Conservation (phyloP, 2,113 vertebrate species). For the Aspidoscelis tigris region DNA sequence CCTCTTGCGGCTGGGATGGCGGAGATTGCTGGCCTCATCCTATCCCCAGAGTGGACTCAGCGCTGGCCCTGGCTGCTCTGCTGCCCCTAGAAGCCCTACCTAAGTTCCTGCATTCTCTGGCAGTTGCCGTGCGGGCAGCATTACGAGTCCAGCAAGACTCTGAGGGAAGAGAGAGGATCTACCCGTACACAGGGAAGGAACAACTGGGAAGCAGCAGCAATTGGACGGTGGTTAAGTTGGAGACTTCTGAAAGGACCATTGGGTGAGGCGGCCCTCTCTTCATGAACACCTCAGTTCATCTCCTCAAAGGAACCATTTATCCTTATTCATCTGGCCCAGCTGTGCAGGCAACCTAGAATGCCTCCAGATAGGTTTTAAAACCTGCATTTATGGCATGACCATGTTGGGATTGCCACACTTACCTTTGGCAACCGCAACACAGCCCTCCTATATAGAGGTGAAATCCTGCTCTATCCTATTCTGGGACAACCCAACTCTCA, state of each 20-base stretch:
- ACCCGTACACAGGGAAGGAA: constrained; percentile 65
- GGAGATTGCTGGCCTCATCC: constrained; percentile 79
- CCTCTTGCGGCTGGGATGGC: constrained; percentile 89
- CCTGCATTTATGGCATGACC: too few relatives aligned
- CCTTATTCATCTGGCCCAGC: neutral
- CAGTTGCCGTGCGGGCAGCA: constrained; percentile 77
- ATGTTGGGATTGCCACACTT: too few relatives aligned
- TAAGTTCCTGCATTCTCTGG: constrained; percentile 79
- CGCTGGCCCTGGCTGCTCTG: constrained; percentile 76
- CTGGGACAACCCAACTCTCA: too few relatives aligned
- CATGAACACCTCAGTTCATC: neutral
- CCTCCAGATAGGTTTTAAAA: too few relatives aligned
- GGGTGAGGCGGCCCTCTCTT: neutral
- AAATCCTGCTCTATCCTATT: too few relatives aligned
- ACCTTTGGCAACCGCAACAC: too few relatives aligned
- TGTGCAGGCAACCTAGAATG: too few relatives aligned
- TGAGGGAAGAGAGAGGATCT: constrained; percentile 63
- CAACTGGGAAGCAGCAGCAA: constrained; percentile 31
- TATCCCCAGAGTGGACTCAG: constrained; percentile 63
- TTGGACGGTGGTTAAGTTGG: neutral
- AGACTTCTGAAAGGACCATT: neutral
- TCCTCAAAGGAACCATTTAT: neutral
- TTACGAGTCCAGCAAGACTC: constrained; percentile 75
- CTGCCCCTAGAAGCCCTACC: constrained; percentile 60
- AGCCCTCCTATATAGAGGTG: too few relatives aligned